Evolutionary conservation across 2,113 vertebrate species (phyloP).

Genomic region (Crypturellus undulatus): DNA sequence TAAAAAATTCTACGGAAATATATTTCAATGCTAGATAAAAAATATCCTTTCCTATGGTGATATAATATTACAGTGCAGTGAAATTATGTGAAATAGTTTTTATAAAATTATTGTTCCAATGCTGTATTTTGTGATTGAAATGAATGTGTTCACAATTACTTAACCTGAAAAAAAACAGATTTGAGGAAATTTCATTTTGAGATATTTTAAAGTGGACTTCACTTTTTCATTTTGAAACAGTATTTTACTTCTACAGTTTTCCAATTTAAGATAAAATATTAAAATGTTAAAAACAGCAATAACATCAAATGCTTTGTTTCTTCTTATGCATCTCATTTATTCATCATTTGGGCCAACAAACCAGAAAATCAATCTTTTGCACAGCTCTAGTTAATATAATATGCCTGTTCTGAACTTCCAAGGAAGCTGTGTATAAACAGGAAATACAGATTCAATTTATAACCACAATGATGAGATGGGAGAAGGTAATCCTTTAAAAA

Average conservation of each 20-base stretch:
- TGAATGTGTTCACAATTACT: background rate
- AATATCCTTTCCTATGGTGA: background rate
- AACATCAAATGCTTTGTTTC: background rate
- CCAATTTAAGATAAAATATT: background rate
- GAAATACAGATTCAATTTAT: conserved; percentile 55
- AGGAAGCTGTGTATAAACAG: conserved; percentile 12
- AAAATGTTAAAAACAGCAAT: background rate
- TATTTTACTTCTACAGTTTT: background rate
- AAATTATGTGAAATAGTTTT: background rate
- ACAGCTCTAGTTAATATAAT: conserved; percentile 4
- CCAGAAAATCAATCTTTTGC: background rate
- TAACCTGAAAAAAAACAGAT: background rate
- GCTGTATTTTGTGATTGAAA: background rate
- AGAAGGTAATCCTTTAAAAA: conserved; percentile 50
- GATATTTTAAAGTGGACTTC: background rate
- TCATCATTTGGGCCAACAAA: background rate
- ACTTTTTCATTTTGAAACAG: background rate
- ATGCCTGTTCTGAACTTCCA: background rate
- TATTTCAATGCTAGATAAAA: background rate
- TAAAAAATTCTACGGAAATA: background rate
- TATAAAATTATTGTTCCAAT: background rate
- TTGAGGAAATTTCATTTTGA: background rate
- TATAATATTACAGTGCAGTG: background rate
- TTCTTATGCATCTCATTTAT: conserved; percentile 10
- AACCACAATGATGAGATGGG: conserved; percentile 8